Conservation (phyloP, 2,113 vertebrate genomes). For the Equus quagga region DNA sequence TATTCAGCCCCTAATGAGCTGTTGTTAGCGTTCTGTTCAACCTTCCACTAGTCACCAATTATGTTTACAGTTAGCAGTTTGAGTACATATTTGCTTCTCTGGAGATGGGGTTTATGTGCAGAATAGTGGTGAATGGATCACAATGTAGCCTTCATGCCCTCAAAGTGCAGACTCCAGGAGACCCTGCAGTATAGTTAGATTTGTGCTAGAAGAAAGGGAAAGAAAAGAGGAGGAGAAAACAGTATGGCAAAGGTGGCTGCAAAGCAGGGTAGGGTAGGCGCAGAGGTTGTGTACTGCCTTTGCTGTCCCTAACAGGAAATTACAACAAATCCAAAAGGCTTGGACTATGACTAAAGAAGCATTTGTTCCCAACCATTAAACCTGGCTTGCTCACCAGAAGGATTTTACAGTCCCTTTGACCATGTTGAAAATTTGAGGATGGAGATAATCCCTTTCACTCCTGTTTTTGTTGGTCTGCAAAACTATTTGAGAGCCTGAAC, state of each 20-base stretch:
- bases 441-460: constrained; percentile 80
- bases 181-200: neutral
- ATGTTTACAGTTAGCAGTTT: constrained; percentile 45
- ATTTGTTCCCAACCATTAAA: constrained; percentile 83
- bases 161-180: constrained; percentile 1
- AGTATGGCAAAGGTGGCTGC: neutral
- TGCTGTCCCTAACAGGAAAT: constrained; percentile 74
- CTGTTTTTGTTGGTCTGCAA: constrained; percentile 77
- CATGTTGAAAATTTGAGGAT: constrained; percentile 78
- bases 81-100: constrained; percentile 60
- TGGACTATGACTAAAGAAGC: constrained; percentile 81
- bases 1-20: constrained; percentile 71
- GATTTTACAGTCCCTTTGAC: constrained; percentile 80
- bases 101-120: constrained; percentile 41
- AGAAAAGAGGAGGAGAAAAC: constrained; percentile 30
- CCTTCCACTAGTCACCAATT: constrained; percentile 72
- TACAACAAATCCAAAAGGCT: constrained; percentile 76
- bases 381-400: constrained; percentile 78
- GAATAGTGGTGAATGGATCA: constrained; percentile 25
- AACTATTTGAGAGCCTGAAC: constrained; percentile 77
- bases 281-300: constrained; percentile 1
- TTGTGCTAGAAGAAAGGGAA: constrained; percentile 2
- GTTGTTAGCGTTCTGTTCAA: constrained; percentile 38
- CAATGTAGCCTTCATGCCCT: neutral
- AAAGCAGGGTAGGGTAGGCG: neutral